Base-by-base conservation (phyloP, 2,888 invertebrate genomes). In the Eurytoma californica region DNA sequence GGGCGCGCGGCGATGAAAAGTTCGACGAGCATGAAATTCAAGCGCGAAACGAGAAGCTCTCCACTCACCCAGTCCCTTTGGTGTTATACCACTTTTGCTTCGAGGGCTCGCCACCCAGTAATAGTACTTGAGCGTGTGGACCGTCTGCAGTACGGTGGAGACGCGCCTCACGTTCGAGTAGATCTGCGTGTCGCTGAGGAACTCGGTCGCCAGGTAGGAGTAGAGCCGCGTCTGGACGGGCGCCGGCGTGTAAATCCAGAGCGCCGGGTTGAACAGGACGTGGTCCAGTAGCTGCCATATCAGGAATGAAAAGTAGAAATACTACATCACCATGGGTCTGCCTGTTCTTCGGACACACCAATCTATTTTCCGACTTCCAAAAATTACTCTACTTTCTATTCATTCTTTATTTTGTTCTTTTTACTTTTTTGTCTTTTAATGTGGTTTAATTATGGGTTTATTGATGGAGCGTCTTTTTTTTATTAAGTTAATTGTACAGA, bases 191-290 rank as follows among this genome's bases (percentile, higher is more conserved):
- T 99, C 98, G 80, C 97, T 97, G 80, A 99, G 93, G 92, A 99
- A 99, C 91, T 99, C 99, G n/a, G 98, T 98, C 61, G 99, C 98
- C 91, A 99, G 92, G 92, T 99, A 99, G 88, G 97, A 97, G 92
- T 99, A 99, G 69, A 99, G 94, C 84, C 96, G 93, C 65, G 97
- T 96, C 91, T 98, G 98, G 12, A 99, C 99, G 83, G 96, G 95
- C 51, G 98, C 97, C 70, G 98, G 97, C 14, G 99, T 97, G 92
- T 99, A 97, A 88, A 99, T 98, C 99, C 99, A 99, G 82, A 99
- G 93, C 49, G 98, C 97, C 12, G 99, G 99, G 93, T 99, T 99
- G 94, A 99, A 99, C 84, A 99, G 94, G 80, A 99, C 96, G 92
- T 99, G 98, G 92, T 99, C 99, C 93, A 99, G 93, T 86, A 99